These are phyloP conservation scores for Gymnoscopelus braueri DNA, from an alignment of 2,797 vertebrate genomes.

Conservation along the genomic window DNA sequence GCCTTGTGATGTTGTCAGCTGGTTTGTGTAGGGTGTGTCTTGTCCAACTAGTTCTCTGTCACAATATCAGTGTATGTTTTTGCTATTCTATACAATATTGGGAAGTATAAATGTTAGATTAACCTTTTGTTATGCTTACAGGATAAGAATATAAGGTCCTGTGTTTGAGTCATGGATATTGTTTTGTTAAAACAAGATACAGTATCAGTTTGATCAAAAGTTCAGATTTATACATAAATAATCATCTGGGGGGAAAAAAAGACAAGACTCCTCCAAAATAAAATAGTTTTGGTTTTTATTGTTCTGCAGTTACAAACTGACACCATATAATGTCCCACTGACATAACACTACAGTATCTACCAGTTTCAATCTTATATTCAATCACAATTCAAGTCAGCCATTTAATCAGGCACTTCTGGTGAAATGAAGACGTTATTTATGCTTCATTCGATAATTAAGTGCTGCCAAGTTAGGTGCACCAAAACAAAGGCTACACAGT, in stretches of 20 bases:
- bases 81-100: no score
- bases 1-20: no score
- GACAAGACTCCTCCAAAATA: neutral
- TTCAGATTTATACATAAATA: no score
- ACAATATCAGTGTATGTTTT: no score
- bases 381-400: neutral
- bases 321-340: neutral
- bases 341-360: neutral
- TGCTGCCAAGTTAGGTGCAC: neutral
- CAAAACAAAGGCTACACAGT: neutral
- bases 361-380: neutral
- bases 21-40: no score
- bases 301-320: neutral
- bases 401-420: neutral
- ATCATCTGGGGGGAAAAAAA: neutral
- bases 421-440: neutral
- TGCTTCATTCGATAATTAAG: neutral
- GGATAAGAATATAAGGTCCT: no score
- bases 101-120: no score
- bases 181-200: no score
- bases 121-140: no score
- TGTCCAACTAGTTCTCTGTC: no score
- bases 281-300: neutral
- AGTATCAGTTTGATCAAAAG: no score
- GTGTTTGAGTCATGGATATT: no score